phyloP scores from a whole-genome alignment of 2,888 invertebrate genomes.

The Noctua fimbriata region DNA sequence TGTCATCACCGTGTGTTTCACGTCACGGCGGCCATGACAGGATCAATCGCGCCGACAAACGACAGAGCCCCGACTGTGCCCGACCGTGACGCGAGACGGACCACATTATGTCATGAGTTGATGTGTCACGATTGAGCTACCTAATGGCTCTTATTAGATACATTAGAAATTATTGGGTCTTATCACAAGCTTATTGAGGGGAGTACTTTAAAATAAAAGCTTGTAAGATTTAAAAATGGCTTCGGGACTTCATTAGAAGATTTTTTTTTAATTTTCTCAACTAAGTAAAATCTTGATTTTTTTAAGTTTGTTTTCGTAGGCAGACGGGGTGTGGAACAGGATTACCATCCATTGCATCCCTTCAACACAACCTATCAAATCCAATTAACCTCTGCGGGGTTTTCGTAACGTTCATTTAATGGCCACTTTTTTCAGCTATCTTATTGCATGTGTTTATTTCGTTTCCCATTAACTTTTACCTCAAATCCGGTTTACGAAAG shows the following conservation, averaged over 20 bases:
- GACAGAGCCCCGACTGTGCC: conserved; percentile 46
- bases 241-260: not conserved
- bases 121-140: conserved; percentile 60
- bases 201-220: not conserved
- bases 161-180: conserved; percentile 34
- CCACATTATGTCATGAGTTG: conserved; percentile 55
- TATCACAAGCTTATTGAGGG: not conserved
- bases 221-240: not conserved
- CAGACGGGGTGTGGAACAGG: not conserved
- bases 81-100: conserved; percentile 40
- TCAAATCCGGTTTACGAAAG: not conserved
- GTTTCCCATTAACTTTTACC: not conserved
- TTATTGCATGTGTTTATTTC: not conserved
- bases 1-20: conserved; percentile 48
- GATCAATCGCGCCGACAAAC: conserved; percentile 69
- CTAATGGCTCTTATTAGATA: conserved; percentile 57
- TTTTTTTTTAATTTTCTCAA: not conserved
- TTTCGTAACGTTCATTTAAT: not conserved
- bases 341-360: not conserved
- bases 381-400: not conserved
- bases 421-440: not conserved
- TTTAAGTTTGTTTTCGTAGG: not conserved
- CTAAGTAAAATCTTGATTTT: not conserved
- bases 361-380: not conserved
- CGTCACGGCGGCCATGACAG: conserved; percentile 60